Evolutionary conservation across 2,888 invertebrate species (phyloP), one percentile per base, ranked within the genome.

Genomic region (Onchidella celtica): DNA sequence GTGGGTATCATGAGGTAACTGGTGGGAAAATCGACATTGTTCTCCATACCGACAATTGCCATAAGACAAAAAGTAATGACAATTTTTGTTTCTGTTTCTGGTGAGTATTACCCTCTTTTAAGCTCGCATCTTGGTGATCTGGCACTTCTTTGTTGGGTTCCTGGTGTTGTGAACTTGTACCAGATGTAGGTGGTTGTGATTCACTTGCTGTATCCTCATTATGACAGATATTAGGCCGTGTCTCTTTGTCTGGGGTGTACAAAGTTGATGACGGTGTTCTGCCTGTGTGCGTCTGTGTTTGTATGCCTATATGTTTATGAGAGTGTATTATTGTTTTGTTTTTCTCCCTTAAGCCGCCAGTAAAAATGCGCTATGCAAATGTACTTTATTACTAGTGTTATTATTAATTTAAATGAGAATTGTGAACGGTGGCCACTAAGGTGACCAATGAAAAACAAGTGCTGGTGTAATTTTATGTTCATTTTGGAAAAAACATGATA

Each of bases 1-100:
- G 29, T 73, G 77, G 65, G 40, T 1, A 24, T 9, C 34, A 3
- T 66, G 21, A 27, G 79, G 55, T 17, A 74, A 73, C 55, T 76
- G 70, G 83, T 89, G 89, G 24, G 68, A 32, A 77, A 85, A 89
- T 73, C 73, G 84, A 77, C 89, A 89, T 9, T 82, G 75, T 27
- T 83, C 85, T 78, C 88, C 88, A 88, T 84, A 87, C 9, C 83
- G 84, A 83, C 89, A 89, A 82, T 83, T 86, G 47, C 88, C 84
- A 61, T 55, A 72, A 68, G 81, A 81, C 38, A 83, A 55, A 83
- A 85, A 89, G 77, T 83, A 85, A 55, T 75, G 82, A 68, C 89
- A 89, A 83, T 85, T 47, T 47, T 32, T 75, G 79, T 81, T 70
- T 40, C 59, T 29, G 29, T 14, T 40, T n/a, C n/a, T n/a, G n/a